Evolutionary conservation across 2,113 vertebrate species (phyloP).

Genomic region (Chrysochloris asiatica): DNA sequence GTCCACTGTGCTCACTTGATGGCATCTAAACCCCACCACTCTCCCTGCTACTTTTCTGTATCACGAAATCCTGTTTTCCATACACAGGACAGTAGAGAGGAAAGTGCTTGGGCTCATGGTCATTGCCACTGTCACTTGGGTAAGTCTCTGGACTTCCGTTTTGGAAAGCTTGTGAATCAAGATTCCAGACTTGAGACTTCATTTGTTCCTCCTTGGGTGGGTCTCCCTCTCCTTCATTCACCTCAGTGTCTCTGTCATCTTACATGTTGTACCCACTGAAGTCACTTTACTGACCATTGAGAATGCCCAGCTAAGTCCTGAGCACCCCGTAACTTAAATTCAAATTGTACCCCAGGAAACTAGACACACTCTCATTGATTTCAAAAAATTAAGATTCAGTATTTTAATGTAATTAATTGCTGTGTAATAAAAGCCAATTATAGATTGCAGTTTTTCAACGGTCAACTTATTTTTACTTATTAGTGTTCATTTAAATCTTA

Average conservation of each 20-base stretch:
- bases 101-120: background rate
- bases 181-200: background rate
- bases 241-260: too few relatives aligned
- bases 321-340: slow-evolving; percentile 19
- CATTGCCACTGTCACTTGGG: background rate
- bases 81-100: background rate
- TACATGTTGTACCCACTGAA: background rate
- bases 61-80: background rate
- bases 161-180: background rate
- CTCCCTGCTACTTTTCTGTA: background rate
- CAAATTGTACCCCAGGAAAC: slow-evolving; percentile 45
- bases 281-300: slow-evolving; percentile 13
- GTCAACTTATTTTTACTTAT: slow-evolving; percentile 68
- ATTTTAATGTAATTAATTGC: slow-evolving; percentile 65
- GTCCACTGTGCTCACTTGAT: background rate
- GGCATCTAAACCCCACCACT: background rate
- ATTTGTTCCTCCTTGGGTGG: background rate
- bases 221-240: background rate
- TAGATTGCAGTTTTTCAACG: slow-evolving; percentile 63
- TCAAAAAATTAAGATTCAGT: slow-evolving; percentile 48
- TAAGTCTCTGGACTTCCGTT: background rate
- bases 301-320: slow-evolving; percentile 32
- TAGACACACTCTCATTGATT: slow-evolving; percentile 53
- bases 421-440: slow-evolving; percentile 65
- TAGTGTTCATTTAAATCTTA: slow-evolving; percentile 57